Evolutionary conservation across 2,113 vertebrate species (phyloP), one percentile per base, ranked within the genome.

Genomic region (Progne subis): DNA sequence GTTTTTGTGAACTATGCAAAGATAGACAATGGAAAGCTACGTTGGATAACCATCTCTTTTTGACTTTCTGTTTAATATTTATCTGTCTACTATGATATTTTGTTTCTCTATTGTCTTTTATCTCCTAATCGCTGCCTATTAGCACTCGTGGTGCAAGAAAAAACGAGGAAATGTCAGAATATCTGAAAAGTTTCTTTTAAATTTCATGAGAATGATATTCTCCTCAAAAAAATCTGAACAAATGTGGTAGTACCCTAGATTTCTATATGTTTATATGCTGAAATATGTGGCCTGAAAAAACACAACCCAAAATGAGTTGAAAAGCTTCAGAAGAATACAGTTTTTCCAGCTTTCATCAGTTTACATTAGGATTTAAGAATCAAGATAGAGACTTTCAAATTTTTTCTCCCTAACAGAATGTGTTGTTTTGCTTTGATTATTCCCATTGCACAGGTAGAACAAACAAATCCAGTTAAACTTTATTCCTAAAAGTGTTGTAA

Each of bases 51-150:
- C n/a, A 37, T 18, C 16, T 82, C 57, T 57, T 69, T 49, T 63
- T 74, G 18, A 67, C 23, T 69, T 65, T 18, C 41, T 25, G 34
- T 85, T 91, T 90, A n/a, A 14, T 88, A 34, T 88, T 85, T 47
- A 34, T 41, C 21, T 81, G 2, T 16, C 14, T 88, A 17, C 8
- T n/a, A 9, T 49, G 29, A n/a, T 60, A 8, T 69, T 61, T 86
- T 63, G 26, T 71, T 88, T 72, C 18, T 60, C 5, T 76, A 7
- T 16, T 76, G 39, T 39, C 31, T 78, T 77, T 43, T 59, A 11
- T 74, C 25, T 82, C 23, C n/a, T 61, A n/a, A 59, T 85, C 0
- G 0, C 18, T 78, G n/a, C 20, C 20, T 76, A 7, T 69, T 44
- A 72, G 52, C 10, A 24, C 6, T 68, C 17, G 32, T 8, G 12